A percentile compares a stretch with the other conserved stretches of the same genome.
These are phyloP conservation scores for Cantharis flavilabris DNA, from an alignment of 2,888 invertebrate species.

Conservation along the genomic window DNA sequence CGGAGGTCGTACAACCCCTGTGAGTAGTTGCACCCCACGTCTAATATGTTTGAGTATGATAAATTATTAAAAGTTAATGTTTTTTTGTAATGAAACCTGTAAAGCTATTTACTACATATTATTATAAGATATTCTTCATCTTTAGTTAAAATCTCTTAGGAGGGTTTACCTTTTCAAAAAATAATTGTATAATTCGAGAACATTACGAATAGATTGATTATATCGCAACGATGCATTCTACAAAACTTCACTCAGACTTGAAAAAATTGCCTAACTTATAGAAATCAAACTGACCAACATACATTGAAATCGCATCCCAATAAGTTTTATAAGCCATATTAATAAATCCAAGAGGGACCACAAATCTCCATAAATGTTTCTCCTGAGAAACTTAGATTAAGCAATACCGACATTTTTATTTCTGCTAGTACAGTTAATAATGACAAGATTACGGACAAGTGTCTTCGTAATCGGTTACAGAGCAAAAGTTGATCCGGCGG, in stretches of 20 bases:
- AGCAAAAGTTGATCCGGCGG: slow-evolving; percentile 33
- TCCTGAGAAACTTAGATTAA: background rate
- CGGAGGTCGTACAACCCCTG: slow-evolving; percentile 17
- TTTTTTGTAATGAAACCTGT: background rate
- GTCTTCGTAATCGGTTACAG: slow-evolving; percentile 28
- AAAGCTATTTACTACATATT: background rate
- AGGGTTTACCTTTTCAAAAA: background rate
- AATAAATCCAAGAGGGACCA: background rate
- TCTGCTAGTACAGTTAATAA: slow-evolving; percentile 19
- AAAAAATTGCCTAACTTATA: background rate
- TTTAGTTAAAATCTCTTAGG: no score
- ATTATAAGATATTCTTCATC: no score
- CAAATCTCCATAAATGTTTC: background rate
- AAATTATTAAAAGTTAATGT: slow-evolving; percentile 15
- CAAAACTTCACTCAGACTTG: background rate
- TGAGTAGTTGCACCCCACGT: slow-evolving; percentile 16
- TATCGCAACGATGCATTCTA: background rate
- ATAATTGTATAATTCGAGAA: background rate
- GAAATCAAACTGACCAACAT: background rate
- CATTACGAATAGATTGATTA: background rate
- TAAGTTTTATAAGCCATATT: background rate
- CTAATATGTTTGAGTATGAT: slow-evolving; percentile 9
- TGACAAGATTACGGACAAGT: slow-evolving; percentile 21
- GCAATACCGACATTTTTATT: background rate
- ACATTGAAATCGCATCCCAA: background rate